These are phyloP conservation scores for Drosophila repleta DNA, from an alignment of 1,140 invertebrate species.

Conservation along the genomic window DNA sequence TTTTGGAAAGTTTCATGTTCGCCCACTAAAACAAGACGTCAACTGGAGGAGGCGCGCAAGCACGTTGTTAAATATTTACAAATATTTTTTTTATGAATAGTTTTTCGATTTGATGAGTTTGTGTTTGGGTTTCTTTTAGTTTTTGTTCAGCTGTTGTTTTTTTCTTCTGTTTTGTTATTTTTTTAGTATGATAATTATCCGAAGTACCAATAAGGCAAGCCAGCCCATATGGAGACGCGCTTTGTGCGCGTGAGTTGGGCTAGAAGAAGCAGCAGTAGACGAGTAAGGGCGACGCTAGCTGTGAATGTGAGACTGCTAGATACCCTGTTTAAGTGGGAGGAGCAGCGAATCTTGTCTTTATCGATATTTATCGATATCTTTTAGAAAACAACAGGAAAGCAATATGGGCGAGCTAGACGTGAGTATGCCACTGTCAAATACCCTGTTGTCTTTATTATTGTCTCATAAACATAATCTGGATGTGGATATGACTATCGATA, in stretches of 20 bases:
- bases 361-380: no score
- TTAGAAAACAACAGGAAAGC: no score
- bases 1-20: constrained; percentile 42
- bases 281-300: constrained; percentile 17
- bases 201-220: constrained; percentile 70
- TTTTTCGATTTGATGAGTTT: constrained; percentile 48
- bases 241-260: constrained; percentile 47
- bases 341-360: no score
- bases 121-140: constrained; percentile 3
- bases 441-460: no score
- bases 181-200: constrained; percentile 79
- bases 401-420: no score
- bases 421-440: no score
- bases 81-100: constrained; percentile 38
- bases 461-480: no score
- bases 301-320: background rate
- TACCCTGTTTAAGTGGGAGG: background rate
- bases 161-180: constrained; percentile 45
- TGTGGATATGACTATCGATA: no score
- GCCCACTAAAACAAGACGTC: constrained; percentile 29
- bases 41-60: constrained; percentile 18
- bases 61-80: constrained; percentile 15
- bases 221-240: constrained; percentile 49
- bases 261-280: constrained; percentile 36
- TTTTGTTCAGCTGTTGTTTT: constrained; percentile 1